Evolutionary conservation across 2,113 vertebrate genomes (phyloP).

Genomic region (Peromyscus polionotus): DNA sequence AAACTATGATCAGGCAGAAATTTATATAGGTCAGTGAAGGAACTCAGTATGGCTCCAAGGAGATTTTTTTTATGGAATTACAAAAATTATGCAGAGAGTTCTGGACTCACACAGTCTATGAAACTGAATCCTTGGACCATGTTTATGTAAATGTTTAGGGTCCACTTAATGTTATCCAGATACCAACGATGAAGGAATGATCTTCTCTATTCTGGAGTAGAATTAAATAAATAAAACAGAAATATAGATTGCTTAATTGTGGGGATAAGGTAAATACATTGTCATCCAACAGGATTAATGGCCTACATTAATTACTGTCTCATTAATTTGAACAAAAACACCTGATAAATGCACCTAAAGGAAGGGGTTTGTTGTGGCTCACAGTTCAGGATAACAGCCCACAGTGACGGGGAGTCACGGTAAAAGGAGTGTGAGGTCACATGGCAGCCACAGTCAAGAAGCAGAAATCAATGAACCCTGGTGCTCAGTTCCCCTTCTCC

Average conservation of each 20-base stretch:
- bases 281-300: background rate
- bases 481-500: background rate
- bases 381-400: background rate
- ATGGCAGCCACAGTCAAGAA: background rate
- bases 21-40: background rate
- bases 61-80: background rate
- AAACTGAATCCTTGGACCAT: background rate
- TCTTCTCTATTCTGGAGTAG: background rate
- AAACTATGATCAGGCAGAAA: background rate
- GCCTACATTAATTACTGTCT: background rate
- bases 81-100: background rate
- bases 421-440: background rate
- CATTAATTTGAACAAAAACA: background rate
- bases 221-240: background rate
- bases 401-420: accelerated
- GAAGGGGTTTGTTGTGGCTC: background rate
- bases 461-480: background rate
- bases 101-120: background rate
- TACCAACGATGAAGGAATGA: background rate
- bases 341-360: background rate
- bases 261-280: background rate
- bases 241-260: background rate
- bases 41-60: accelerated
- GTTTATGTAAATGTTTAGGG: background rate
- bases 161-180: background rate